These are phyloP conservation scores for Tanytarsus gracilentus DNA, from an alignment of 2,888 invertebrate species.

Conservation along the genomic window DNA sequence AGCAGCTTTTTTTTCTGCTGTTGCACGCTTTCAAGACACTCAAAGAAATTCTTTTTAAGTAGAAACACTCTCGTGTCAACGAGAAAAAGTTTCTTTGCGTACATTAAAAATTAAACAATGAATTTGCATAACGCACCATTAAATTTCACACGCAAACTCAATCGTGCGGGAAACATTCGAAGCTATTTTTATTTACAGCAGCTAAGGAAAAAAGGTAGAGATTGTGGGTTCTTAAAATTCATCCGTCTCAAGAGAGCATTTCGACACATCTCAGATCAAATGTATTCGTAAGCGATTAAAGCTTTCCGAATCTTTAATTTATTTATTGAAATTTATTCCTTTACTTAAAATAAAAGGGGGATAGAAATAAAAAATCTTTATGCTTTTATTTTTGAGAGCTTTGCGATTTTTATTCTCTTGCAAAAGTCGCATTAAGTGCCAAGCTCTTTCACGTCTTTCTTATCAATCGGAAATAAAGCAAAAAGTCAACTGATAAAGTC, in stretches of 20 bases:
- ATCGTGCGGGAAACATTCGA: constrained; percentile 20
- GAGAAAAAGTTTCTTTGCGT: too few species aligned
- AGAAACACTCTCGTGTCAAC: too few species aligned
- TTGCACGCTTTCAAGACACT: too few species aligned
- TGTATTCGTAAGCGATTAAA: constrained; percentile 7
- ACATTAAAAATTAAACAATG: constrained; percentile 26
- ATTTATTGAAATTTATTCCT: constrained; percentile 27
- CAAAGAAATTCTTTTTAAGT: too few species aligned
- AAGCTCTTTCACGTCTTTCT: not conserved
- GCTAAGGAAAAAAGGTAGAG: too few species aligned
- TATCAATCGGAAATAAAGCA: not conserved
- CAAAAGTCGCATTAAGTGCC: not conserved
- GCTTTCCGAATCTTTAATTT: not conserved
- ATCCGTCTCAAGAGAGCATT: too few species aligned
- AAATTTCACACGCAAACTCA: constrained; percentile 12
- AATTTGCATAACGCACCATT: constrained; percentile 19
- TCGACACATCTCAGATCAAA: too few species aligned
- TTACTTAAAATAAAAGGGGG: not conserved
- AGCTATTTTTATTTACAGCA: too few species aligned
- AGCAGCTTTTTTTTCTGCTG: too few species aligned
- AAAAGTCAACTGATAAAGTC: constrained; percentile 6
- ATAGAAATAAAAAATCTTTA: not conserved
- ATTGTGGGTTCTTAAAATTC: too few species aligned
- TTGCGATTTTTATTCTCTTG: not conserved
- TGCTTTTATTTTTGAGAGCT: not conserved